Evolutionary conservation across 2,113 vertebrate genomes (phyloP).

Genomic region (Pseudopodoces humilis): DNA sequence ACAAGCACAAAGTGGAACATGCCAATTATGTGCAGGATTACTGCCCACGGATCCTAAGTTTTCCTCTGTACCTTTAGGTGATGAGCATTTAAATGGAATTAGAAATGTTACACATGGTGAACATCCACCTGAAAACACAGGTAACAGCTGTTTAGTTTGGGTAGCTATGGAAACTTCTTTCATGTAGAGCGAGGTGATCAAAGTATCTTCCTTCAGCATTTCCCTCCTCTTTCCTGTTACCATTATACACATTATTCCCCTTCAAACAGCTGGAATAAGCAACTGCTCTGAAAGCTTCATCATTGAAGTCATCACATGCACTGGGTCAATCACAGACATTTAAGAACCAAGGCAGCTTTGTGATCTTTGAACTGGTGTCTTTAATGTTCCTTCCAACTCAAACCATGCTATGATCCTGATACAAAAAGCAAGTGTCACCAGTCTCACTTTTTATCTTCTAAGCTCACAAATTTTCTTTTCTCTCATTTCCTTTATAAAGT

Average conservation of each 20-base stretch:
- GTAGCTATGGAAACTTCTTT: not conserved
- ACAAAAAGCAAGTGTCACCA: not conserved
- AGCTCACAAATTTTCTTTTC: not conserved
- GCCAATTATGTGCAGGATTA: too few relatives aligned
- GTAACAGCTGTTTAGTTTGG: not conserved
- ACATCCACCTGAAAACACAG: not conserved
- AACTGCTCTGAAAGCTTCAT: not conserved
- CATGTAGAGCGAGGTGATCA: not conserved
- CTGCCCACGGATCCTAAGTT: fast-evolving
- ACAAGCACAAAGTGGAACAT: not conserved
- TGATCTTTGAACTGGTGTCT: not conserved
- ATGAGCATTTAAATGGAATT: not conserved
- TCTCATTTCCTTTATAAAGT: not conserved
- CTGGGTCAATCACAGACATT: not conserved
- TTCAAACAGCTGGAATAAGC: not conserved
- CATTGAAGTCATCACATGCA: not conserved
- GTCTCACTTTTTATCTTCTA: not conserved
- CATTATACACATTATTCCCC: not conserved
- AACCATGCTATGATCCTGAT: not conserved
- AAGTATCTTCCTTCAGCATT: not conserved
- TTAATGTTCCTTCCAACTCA: not conserved
- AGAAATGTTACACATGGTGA: not conserved
- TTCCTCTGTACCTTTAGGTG: not conserved
- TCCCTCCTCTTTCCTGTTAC: not conserved
- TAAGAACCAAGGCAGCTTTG: not conserved